Evolutionary conservation across 2,888 invertebrate species (phyloP).

Genomic region (Steinernema hermaphroditum): DNA sequence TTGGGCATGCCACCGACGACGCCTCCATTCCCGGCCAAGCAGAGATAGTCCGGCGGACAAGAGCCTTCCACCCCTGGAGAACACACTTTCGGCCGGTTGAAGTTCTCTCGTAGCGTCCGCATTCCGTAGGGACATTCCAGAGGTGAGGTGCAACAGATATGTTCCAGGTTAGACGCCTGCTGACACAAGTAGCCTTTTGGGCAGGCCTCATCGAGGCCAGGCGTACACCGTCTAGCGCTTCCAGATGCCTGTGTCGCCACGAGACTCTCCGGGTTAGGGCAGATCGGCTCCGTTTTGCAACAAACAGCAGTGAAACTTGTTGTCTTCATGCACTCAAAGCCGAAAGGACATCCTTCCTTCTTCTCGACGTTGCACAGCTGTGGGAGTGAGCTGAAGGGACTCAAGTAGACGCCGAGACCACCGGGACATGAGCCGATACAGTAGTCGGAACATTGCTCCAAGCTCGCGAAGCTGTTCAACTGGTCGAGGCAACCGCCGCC

Average conservation of each 20-base stretch:
- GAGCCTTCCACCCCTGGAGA: slow-evolving; percentile 47
- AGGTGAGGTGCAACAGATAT: slow-evolving; percentile 52
- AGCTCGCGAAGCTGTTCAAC: slow-evolving; percentile 54
- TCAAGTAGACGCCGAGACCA: slow-evolving; percentile 41
- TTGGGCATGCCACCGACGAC: slow-evolving; percentile 37
- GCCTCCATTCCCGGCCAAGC: slow-evolving; percentile 33
- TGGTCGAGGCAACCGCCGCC: slow-evolving; percentile 40
- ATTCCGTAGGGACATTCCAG: slow-evolving; percentile 52
- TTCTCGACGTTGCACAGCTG: slow-evolving; percentile 48
- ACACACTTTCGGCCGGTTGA: slow-evolving; percentile 46
- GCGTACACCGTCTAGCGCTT: slow-evolving; percentile 36
- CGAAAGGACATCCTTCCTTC: slow-evolving; percentile 51
- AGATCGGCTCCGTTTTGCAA: slow-evolving; percentile 48
- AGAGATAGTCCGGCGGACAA: slow-evolving; percentile 50
- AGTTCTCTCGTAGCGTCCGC: slow-evolving; percentile 47
- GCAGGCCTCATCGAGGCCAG: slow-evolving; percentile 37
- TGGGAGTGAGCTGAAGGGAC: slow-evolving; percentile 48
- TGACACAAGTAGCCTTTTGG: slow-evolving; percentile 51
- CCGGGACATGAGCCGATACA: slow-evolving; percentile 54
- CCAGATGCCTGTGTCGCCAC: slow-evolving; percentile 27
- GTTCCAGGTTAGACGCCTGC: slow-evolving; percentile 48
- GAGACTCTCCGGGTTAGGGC: slow-evolving; percentile 48
- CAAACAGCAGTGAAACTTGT: slow-evolving; percentile 50
- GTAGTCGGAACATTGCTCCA: slow-evolving; percentile 56
- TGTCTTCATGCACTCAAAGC: slow-evolving; percentile 50